Evolutionary conservation across 2,113 vertebrate species (phyloP), one percentile per base, ranked within the genome.

Genomic region (Circaetus gallicus): DNA sequence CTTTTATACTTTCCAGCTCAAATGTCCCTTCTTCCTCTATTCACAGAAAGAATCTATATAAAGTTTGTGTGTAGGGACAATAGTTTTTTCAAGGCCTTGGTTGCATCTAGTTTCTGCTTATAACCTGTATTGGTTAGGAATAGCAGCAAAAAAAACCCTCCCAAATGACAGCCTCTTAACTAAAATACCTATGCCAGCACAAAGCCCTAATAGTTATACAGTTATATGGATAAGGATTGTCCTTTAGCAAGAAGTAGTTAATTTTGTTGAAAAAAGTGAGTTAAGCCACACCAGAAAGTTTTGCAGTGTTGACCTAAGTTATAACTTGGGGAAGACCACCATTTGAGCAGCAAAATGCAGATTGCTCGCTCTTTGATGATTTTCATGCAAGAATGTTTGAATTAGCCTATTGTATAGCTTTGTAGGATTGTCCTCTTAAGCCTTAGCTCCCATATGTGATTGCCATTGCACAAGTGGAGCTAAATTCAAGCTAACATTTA

Each of bases 81-180:
- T 5, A 36, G 24, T 16, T 90, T 89, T 90, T 62, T n/a, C 6
- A 42, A 58, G 17, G 26, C 22, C 11, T 59, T 45, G 29, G 4
- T 36, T 79, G 6, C 31, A 34, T 59, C 43, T 56, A 7, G 18
- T 53, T 82, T 63, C 55, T 74, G 6, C 6, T 42, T 14, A 18
- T 11, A 36, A 11, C 12, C 10, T 66, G 3, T 45, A 42, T 20
- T 43, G 42, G 5, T 65, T 70, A 58, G 50, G 28, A 83, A 53
- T 3, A 66, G 36, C 31, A 56, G 10, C 1, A 40, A 56, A 73
- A 53, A 56, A 49, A 21, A 0, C 0, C 10, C 47, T 42, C 11
- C 7, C 22, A 66, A 43, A 66, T 49, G 66, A 16, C 45, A 50
- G 3, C n/a, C 34, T 71, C 19, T 53, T 66, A 24, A 50, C 34